These are phyloP conservation scores for Herpetotheres cachinnans DNA, from an alignment of 2,113 vertebrate genomes.

Conservation along the genomic window DNA sequence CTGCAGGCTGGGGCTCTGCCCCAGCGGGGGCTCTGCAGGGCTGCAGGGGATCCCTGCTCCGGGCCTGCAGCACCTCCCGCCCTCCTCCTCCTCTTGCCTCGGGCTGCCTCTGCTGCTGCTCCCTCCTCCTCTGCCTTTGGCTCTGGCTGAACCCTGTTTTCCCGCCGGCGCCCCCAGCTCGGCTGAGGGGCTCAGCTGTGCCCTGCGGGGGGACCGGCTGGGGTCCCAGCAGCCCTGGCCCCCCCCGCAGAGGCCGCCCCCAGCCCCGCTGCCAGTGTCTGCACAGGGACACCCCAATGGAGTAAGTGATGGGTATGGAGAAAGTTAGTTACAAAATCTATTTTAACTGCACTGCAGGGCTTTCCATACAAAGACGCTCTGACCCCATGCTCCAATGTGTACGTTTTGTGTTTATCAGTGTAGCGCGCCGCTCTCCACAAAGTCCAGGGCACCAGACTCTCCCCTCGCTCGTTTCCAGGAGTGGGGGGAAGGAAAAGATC, in stretches of 20 bases:
- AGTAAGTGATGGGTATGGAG: background rate
- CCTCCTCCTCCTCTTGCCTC: background rate
- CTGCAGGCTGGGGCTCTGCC: too few species aligned
- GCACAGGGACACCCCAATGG: rapidly evolving
- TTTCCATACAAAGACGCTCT: background rate
- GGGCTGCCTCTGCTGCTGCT: too few species aligned
- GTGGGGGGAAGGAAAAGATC: background rate
- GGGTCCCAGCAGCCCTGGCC: too few species aligned
- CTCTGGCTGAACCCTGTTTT: too few species aligned
- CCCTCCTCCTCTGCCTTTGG: too few species aligned
- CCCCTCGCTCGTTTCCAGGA: background rate
- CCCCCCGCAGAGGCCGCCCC: rapidly evolving
- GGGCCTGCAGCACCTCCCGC: too few species aligned
- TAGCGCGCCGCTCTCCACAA: too few species aligned
- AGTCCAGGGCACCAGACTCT: background rate
- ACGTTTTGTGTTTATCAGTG: background rate
- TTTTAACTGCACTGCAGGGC: background rate
- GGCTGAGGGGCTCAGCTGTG: too few species aligned
- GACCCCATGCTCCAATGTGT: background rate
- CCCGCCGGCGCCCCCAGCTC: too few species aligned
- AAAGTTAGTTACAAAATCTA: background rate
- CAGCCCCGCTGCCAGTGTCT: rapidly evolving
- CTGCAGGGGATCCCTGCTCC: background rate
- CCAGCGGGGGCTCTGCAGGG: background rate
- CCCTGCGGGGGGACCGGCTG: too few species aligned